Percentiles rank a stretch among this genome's conserved stretches.
phyloP scores from a whole-genome alignment of 2,888 invertebrate species.

The Elysia crispata region DNA sequence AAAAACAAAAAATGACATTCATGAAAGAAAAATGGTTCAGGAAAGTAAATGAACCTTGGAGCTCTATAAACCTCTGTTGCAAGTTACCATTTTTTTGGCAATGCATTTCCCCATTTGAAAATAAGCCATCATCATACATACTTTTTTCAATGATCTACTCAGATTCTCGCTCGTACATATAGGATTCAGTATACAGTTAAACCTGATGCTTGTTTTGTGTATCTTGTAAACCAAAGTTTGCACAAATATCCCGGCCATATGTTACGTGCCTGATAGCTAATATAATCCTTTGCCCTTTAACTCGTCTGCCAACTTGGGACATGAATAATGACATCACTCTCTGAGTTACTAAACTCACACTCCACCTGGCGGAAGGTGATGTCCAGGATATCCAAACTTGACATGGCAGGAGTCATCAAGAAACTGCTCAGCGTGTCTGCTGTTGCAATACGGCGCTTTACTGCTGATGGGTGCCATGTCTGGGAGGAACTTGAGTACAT shows the following conservation, averaged over 20 bases:
- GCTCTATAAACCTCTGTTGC: too few species aligned
- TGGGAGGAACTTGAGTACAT: slow-evolving; percentile 24
- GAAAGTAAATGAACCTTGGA: too few species aligned
- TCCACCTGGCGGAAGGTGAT: slow-evolving; percentile 85
- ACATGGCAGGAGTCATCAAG: slow-evolving; percentile 85
- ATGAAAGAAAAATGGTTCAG: too few species aligned
- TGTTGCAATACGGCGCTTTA: slow-evolving; percentile 83
- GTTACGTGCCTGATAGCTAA: not conserved
- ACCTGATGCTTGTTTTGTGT: too few species aligned
- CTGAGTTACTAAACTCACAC: slow-evolving; percentile 83
- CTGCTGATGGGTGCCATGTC: slow-evolving; percentile 80
- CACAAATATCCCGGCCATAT: not conserved
- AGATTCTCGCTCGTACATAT: too few species aligned
- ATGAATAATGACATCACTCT: slow-evolving; percentile 52
- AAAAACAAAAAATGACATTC: too few species aligned
- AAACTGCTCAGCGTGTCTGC: slow-evolving; percentile 86
- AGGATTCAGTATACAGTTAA: too few species aligned
- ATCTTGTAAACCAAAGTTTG: too few species aligned
- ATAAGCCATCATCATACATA: too few species aligned
- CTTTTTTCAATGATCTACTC: too few species aligned
- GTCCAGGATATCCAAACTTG: slow-evolving; percentile 85
- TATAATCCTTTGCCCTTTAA: slow-evolving; percentile 13
- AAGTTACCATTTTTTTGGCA: too few species aligned
- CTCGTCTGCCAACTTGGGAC: slow-evolving; percentile 41
- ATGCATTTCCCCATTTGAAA: too few species aligned